Conservation (phyloP, 2,113 vertebrate genomes). For the Erinaceus europaeus region DNA sequence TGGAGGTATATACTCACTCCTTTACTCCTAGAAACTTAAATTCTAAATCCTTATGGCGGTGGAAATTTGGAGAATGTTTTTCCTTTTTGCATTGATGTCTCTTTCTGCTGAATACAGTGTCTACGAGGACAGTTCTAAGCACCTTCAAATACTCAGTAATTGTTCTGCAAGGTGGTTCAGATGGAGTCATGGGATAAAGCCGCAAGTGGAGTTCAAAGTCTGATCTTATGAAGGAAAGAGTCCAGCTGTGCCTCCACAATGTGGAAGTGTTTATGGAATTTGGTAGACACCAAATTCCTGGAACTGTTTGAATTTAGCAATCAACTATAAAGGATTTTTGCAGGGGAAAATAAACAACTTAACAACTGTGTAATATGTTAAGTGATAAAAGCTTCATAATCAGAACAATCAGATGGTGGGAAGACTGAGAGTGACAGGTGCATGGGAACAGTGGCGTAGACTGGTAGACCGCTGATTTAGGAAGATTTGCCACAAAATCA, state of each 20-base stretch:
- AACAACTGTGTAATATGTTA: not conserved
- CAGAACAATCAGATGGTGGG: not conserved
- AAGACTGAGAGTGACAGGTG: not conserved
- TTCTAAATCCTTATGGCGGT: not conserved
- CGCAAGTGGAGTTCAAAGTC: not conserved
- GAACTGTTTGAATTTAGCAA: not conserved
- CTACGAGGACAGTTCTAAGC: not conserved
- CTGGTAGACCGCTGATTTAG: not conserved
- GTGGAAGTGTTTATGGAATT: not conserved
- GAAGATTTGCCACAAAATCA: not conserved
- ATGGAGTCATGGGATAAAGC: not conserved
- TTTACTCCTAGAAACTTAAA: not conserved
- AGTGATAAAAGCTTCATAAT: not conserved
- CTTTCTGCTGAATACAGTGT: not conserved
- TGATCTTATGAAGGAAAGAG: not conserved
- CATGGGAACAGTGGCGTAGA: not conserved
- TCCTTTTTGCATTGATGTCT: not conserved
- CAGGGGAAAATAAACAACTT: not conserved
- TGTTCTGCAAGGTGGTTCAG: not conserved
- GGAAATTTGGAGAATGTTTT: not conserved
- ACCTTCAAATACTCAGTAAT: not conserved
- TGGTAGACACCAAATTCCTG: not conserved
- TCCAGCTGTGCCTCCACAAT: not conserved
- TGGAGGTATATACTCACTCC: no score
- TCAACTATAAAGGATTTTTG: not conserved